Conservation (phyloP, 1,140 invertebrate species). For the Drosophila mojavensis region DNA sequence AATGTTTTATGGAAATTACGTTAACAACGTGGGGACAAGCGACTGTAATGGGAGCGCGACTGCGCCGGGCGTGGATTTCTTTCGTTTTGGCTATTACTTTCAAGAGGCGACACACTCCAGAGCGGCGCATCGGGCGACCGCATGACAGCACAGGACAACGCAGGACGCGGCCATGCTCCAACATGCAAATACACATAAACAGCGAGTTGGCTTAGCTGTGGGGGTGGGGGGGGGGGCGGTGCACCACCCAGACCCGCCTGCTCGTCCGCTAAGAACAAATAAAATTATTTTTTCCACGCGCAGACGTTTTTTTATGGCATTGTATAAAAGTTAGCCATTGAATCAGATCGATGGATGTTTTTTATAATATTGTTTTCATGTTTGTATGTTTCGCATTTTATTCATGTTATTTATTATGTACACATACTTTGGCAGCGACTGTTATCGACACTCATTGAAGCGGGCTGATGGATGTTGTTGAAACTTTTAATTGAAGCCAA, state of each 20-base stretch:
- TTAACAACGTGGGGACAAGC: constrained; percentile 73
- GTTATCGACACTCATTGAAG: constrained; percentile 73
- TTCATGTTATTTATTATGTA: constrained; percentile 66
- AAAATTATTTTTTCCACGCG: constrained; percentile 75
- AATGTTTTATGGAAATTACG: constrained; percentile 84
- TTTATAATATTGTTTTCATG: constrained; percentile 52
- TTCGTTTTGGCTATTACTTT: constrained; percentile 74
- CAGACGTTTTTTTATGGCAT: constrained; percentile 57
- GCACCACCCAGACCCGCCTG: constrained; percentile 16
- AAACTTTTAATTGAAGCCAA: constrained; percentile 79
- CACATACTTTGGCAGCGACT: constrained; percentile 68
- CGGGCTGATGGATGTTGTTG: constrained; percentile 60
- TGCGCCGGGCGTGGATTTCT: constrained; percentile 35
- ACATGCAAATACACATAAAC: constrained; percentile 79
- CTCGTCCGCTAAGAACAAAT: constrained; percentile 43
- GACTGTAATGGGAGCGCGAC: constrained; percentile 27
- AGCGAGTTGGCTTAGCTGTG: constrained; percentile 33
- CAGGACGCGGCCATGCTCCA: constrained; percentile 55
- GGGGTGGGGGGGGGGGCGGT: constrained; percentile 12
- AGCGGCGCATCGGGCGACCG: constrained; percentile 44
- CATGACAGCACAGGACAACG: constrained; percentile 26
- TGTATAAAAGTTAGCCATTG: constrained; percentile 63
- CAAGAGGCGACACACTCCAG: constrained; percentile 68
- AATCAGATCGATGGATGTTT: constrained; percentile 65
- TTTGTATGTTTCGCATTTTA: constrained; percentile 29